Base-by-base conservation (phyloP, 2,113 vertebrate genomes). In the Bubo blakistoni region DNA sequence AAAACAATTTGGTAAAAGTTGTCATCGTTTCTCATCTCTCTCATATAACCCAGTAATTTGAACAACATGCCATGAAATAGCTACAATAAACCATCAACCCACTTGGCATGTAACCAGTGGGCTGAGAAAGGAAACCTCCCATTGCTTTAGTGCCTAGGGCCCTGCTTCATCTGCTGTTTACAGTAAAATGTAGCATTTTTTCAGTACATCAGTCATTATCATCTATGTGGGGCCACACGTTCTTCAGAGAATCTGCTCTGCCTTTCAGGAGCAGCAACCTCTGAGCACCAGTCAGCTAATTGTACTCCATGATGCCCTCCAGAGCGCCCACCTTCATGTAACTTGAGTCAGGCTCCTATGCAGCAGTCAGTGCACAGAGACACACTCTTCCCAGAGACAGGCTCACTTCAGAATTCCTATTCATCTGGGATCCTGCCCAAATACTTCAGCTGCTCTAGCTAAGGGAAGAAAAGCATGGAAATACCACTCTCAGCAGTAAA, bases 251-350 rank as follows among this genome's bases (percentile, higher is more conserved):
- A 71, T 36, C 16, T n/a, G 16, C 34, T 44, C 47, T 40, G 34
- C 22, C 58, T 58, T 76, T 65, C 38, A 72, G 61, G 30, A 87
- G 10, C 3, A 5, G n/a, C 21, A 71, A 0, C 5, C 49, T 38
- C 49, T 0, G 0, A 94, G 83, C 44, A 47, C 5, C 30, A 72
- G 26, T 4, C 71, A 44, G 32, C 5, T n/a, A 7, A 5, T 1
- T 7, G 32, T 13, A 30, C 47, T 13, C 61, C 49, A 6, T 1
- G 11, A 19, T 4, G 19, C 1, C 38, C 20, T 46, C 17, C 10
- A 17, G 36, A 67, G 36, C 22, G 6, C 16, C n/a, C 27, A 29
- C 26, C 10, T 16, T 5, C 14, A 11, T 2, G 0, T 19, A 17
- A 16, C 25, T 3, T 3, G 18, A 44, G 47, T 6, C 52, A 42